Conservation (phyloP, 1,140 invertebrate species). For the Pachypeltis micranthus region DNA sequence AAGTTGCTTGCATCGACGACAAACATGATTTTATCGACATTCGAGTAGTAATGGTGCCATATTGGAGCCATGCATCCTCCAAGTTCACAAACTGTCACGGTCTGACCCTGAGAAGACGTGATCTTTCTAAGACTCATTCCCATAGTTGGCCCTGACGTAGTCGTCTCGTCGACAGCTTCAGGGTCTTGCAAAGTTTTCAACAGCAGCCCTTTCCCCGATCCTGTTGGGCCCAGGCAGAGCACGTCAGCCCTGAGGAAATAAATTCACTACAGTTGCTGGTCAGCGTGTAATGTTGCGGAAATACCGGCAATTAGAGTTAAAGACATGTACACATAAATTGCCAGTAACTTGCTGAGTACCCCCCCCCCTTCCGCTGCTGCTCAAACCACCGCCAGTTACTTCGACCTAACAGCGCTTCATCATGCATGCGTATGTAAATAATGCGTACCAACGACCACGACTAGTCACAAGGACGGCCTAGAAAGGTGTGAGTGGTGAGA, state of each 20-base stretch:
- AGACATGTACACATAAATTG: too few relatives aligned
- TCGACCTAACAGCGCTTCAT: too few relatives aligned
- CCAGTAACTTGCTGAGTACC: too few relatives aligned
- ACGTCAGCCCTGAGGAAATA: constrained; percentile 8
- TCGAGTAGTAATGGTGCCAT: constrained; percentile 39
- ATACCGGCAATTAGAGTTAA: too few relatives aligned
- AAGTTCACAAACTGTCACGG: constrained; percentile 45
- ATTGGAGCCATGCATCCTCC: constrained; percentile 66
- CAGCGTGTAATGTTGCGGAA: too few relatives aligned
- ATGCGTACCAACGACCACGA: too few relatives aligned
- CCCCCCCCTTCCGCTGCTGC: too few relatives aligned
- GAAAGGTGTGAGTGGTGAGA: too few relatives aligned
- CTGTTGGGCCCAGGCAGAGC: constrained; percentile 59
- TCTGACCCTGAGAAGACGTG: constrained; percentile 18
- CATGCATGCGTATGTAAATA: too few relatives aligned
- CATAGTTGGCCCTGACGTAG: constrained; percentile 57
- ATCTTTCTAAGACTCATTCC: constrained; percentile 61
- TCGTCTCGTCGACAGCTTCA: constrained; percentile 54
- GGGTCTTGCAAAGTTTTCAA: constrained; percentile 56
- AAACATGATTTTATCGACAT: constrained; percentile 47
- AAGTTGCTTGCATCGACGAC: constrained; percentile 67
- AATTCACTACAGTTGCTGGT: too few relatives aligned
- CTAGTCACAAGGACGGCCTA: too few relatives aligned
- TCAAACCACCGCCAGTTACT: too few relatives aligned
- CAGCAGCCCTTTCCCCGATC: constrained; percentile 69